phyloP scores from a whole-genome alignment of 1,140 invertebrate species.

The honey bee (Apis mellifera) region DNA sequence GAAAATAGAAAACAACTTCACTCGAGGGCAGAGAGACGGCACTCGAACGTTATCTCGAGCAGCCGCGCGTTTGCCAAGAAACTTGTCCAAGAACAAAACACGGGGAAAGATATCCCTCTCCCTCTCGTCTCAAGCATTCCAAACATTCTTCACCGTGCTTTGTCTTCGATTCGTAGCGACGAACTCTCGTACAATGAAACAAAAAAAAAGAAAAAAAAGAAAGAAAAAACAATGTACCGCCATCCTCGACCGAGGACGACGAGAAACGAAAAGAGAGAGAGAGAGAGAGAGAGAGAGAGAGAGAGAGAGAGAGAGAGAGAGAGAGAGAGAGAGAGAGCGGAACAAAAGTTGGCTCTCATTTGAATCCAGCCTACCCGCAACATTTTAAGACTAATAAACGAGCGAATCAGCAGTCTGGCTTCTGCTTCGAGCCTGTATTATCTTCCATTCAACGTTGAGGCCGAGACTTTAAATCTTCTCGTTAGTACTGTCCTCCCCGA shows the following conservation, averaged over 20 bases:
- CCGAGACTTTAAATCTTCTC: not conserved
- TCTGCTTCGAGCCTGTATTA: not conserved
- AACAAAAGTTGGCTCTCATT: constrained; percentile 10
- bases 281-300: not conserved
- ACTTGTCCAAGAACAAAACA: constrained; percentile 3
- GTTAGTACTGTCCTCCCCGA: not conserved
- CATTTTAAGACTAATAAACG: constrained; percentile 2
- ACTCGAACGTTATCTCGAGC: not conserved
- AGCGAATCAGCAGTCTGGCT: not conserved
- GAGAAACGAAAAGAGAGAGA: too few relatives aligned
- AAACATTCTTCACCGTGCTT: not conserved
- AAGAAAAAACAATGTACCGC: not conserved
- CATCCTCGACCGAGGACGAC: too few relatives aligned
- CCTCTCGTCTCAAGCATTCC: not conserved
- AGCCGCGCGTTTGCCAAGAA: not conserved
- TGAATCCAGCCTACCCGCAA: not conserved
- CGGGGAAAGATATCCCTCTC: not conserved
- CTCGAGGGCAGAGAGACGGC: not conserved
- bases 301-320: not conserved
- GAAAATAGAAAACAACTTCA: not conserved
- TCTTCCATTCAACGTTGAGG: not conserved
- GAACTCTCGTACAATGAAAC: not conserved
- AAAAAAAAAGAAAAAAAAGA: not conserved
- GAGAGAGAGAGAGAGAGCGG: not conserved
- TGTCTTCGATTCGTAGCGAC: constrained; percentile 6